Conservation (phyloP, 2,888 invertebrate species). For the Fragum whitleyi region DNA sequence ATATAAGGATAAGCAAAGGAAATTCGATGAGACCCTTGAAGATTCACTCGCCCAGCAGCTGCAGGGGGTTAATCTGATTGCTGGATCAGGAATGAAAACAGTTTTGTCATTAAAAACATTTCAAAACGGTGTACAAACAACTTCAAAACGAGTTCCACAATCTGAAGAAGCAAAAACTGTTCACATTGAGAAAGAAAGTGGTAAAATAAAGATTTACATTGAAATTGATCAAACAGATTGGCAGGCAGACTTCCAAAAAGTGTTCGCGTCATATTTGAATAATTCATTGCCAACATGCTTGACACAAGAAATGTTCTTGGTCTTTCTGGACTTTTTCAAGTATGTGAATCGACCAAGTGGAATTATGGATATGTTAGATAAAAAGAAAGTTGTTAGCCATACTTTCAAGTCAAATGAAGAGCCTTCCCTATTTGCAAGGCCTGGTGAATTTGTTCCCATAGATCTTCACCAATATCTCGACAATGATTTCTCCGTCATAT, state of each 20-base stretch:
- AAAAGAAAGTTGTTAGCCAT: conserved; percentile 18
- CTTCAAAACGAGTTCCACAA: not conserved
- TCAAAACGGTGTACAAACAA: conserved; percentile 17
- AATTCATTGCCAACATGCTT: not conserved
- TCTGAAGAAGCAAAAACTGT: conserved; percentile 9
- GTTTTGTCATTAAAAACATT: conserved; percentile 17
- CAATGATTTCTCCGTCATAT: conserved; percentile 54
- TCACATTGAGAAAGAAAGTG: conserved; percentile 16
- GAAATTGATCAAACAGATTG: conserved; percentile 8
- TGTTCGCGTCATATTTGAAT: not conserved
- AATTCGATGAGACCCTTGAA: conserved; percentile 6
- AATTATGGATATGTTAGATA: conserved; percentile 34
- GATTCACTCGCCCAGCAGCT: not conserved
- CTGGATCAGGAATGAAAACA: conserved; percentile 34
- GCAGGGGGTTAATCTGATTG: not conserved
- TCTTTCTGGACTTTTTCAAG: conserved; percentile 19
- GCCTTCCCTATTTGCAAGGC: conserved; percentile 36
- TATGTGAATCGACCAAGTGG: not conserved
- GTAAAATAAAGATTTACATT: conserved; percentile 15
- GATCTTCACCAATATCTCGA: conserved; percentile 57
- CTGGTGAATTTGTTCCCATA: conserved; percentile 62
- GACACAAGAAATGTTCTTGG: conserved; percentile 10
- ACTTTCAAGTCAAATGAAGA: not conserved
- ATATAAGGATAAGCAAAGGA: conserved; percentile 7
- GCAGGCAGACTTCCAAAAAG: conserved; percentile 10